Conservation (phyloP, 1,140 invertebrate species). For the Lasioglossum albipes region DNA sequence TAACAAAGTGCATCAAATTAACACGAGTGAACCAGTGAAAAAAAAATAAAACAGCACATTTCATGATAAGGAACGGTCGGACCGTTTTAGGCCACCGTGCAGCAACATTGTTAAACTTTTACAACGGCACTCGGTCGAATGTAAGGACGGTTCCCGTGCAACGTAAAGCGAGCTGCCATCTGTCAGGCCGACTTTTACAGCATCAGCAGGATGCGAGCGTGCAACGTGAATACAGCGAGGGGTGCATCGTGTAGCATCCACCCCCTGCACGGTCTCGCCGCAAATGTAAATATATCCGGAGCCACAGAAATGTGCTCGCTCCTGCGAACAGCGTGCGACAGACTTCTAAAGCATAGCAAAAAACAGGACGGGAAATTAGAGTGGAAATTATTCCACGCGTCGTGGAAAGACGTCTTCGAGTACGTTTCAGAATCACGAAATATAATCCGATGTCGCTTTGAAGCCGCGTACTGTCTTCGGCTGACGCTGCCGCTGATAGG, state of each 20-base stretch:
- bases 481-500: too few relatives aligned
- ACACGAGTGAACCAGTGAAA: too few relatives aligned
- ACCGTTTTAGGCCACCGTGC: too few relatives aligned
- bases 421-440: not conserved
- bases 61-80: too few relatives aligned
- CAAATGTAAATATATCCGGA: conserved; percentile 22
- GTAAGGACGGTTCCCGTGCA: not conserved
- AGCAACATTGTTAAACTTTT: not conserved
- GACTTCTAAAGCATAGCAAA: not conserved
- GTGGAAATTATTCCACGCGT: not conserved
- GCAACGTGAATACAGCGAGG: too few relatives aligned
- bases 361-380: conserved; percentile 1
- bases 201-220: not conserved
- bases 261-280: too few relatives aligned
- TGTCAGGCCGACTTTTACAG: conserved; percentile 1
- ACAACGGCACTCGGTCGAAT: not conserved
- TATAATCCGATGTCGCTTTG: too few relatives aligned
- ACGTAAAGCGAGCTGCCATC: not conserved
- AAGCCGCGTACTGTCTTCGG: too few relatives aligned
- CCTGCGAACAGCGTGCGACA: not conserved
- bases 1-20: too few relatives aligned
- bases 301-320: not conserved
- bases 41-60: too few relatives aligned
- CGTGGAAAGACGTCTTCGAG: not conserved
- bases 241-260: not conserved